phyloP scores from a whole-genome alignment of 2,113 vertebrate species.

The Onychorhynchus coronatus region DNA sequence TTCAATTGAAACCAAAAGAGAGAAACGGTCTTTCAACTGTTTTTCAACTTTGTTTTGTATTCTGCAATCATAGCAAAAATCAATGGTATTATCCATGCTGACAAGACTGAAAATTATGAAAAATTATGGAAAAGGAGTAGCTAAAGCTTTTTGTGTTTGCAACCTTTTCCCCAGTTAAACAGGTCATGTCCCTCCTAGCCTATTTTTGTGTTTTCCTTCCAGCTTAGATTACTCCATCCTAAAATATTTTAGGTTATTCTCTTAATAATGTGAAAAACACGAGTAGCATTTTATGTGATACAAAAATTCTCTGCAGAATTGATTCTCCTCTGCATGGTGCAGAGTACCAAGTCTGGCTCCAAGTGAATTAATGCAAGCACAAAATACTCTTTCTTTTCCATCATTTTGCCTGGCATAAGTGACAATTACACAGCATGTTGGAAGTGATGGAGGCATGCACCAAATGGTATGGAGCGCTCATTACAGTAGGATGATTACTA shows the following conservation, averaged over 20 bases:
- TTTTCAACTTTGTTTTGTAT: background rate
- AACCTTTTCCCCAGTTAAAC: background rate
- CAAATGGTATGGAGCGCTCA: background rate
- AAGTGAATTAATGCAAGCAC: background rate
- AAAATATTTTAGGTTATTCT: background rate
- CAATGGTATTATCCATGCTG: background rate
- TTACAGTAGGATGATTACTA: background rate
- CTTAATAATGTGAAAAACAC: background rate
- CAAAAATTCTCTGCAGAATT: background rate
- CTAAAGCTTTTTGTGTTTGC: background rate
- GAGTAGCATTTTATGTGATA: background rate
- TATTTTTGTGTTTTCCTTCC: background rate
- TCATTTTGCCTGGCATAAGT: background rate
- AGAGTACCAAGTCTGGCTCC: background rate
- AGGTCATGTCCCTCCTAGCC: fast-evolving
- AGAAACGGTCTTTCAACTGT: background rate
- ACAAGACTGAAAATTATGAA: background rate
- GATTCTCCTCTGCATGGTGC: background rate
- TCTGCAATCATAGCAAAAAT: background rate
- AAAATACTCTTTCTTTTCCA: background rate
- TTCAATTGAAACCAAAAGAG: background rate
- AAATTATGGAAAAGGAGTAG: background rate
- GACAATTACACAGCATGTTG: background rate
- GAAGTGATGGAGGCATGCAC: background rate
- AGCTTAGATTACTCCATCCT: background rate